Base-by-base conservation (phyloP, 2,113 vertebrate species). In the Sebastes schlegelii region DNA sequence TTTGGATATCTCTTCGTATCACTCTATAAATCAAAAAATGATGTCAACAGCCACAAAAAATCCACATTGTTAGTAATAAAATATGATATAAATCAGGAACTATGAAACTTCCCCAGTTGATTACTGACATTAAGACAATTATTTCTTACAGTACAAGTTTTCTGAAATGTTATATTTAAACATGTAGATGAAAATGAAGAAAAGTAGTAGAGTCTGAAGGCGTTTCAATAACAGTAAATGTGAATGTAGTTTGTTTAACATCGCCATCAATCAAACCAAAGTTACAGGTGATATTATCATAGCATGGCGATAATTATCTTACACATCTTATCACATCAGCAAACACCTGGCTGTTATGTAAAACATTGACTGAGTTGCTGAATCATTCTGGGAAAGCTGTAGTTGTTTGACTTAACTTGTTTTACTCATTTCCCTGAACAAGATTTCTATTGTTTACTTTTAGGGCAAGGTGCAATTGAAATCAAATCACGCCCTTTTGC, bases 281-380 rank as follows among this genome's bases (percentile, higher is more conserved):
- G 70, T 40, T 14, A 55, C 26, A 46, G 42, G 21, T 13, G 40
- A 48, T 40, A 23, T n/a, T 1, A 21, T 7, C 12, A 4, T 23
- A 21, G 9, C 12, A 3, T 23, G 46, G 62, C 10, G 46, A 0
- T 4, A 0, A 19, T 66, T 77, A 73, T 88, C 52, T 49, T 51
- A 3, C 45, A 23, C 23, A 23, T 23, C 23, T 23, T 23, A 23
- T 23, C 64, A 0, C 6, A 48, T 72, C 74, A 84, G 70, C 49
- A 78, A 67, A 67, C 40, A 62, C 42, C 8, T 0, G 1, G 10
- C 48, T 55, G 21, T 9, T 4, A 34, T 43, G 42, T 70, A 8
- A 69, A 73, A 63, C 4, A 19, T 34, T 65, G 23, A 61, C 17
- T 21, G 51, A 71, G 63, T 12, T 80, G 46, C 43, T 58, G 42